Conservation (phyloP, 2,113 vertebrate species). For the Elanoides forficatus region DNA sequence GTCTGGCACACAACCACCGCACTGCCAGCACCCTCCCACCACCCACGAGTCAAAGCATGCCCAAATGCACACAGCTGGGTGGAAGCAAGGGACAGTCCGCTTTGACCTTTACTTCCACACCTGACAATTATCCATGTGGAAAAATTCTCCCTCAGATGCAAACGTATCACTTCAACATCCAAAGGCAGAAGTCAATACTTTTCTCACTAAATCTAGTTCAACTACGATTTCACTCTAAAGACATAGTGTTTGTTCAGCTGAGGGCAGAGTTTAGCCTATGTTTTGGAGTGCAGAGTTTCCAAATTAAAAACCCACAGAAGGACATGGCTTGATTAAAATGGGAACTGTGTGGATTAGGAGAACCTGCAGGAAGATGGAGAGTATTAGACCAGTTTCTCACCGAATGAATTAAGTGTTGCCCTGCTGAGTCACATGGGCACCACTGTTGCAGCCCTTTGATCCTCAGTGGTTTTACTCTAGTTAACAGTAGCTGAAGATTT, state of each 20-base stretch:
- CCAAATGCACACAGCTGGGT: background rate
- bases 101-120: background rate
- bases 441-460: background rate
- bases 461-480: background rate
- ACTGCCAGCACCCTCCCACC: background rate
- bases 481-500: background rate
- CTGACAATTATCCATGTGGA: background rate
- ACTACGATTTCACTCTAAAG: background rate
- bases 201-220: background rate
- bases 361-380: background rate
- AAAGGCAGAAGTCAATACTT: background rate
- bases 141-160: background rate
- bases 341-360: background rate
- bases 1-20: accelerated
- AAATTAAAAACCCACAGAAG: background rate
- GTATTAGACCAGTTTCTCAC: background rate
- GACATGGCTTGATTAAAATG: background rate
- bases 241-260: background rate
- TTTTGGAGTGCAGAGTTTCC: background rate
- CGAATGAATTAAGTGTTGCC: background rate
- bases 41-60: accelerated
- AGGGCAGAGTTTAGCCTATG: background rate
- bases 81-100: background rate
- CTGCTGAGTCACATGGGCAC: background rate
- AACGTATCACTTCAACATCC: background rate